These are phyloP conservation scores for Callipepla californica DNA, from an alignment of 2,113 vertebrate species.

Conservation along the genomic window DNA sequence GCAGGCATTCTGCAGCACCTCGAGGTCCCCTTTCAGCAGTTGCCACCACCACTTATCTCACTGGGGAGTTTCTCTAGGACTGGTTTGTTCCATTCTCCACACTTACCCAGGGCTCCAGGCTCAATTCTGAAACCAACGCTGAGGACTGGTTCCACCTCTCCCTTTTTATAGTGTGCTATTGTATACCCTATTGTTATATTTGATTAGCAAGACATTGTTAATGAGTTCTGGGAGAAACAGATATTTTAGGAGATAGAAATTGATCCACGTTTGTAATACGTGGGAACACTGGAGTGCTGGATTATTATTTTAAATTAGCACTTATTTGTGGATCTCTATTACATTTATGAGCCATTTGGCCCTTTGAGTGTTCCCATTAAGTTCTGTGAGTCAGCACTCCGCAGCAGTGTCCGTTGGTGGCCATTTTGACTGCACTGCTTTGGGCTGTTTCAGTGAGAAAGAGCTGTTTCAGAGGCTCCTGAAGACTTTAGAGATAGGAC, in stretches of 20 bases:
- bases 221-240: not conserved
- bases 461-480: not conserved
- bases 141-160: not conserved
- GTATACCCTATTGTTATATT: not conserved
- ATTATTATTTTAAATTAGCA: not conserved
- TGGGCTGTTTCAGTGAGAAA: not conserved
- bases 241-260: not conserved
- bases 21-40: not conserved
- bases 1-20: not conserved
- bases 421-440: not conserved
- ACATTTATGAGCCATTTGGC: not conserved
- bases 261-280: not conserved
- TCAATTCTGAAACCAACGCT: not conserved
- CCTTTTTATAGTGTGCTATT: not conserved
- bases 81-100: not conserved
- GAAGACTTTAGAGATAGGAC: not conserved
- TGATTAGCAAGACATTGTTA: not conserved
- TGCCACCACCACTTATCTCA: not conserved
- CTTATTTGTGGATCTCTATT: not conserved
- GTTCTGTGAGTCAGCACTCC: conserved; percentile 9
- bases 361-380: not conserved
- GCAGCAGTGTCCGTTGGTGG: not conserved
- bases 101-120: not conserved
- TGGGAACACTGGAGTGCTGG: not conserved
- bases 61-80: not conserved